phyloP scores from a whole-genome alignment of 2,888 invertebrate species.

The Punctoribates punctum region DNA sequence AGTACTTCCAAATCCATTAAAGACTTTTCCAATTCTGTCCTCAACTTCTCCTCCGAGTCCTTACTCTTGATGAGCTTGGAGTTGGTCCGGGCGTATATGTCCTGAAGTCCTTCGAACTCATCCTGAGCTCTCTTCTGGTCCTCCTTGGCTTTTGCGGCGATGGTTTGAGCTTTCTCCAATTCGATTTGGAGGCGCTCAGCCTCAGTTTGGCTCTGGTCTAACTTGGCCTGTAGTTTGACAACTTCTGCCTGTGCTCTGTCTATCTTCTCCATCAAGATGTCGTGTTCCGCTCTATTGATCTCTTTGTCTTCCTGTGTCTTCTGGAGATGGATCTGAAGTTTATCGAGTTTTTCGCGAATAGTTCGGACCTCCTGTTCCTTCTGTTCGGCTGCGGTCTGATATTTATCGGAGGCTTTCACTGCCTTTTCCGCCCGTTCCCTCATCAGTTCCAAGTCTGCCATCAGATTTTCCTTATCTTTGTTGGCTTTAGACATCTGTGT shows the following conservation, averaged over 20 bases:
- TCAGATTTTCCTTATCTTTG: conserved; percentile 76
- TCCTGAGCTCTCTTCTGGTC: conserved; percentile 82
- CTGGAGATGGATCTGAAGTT: conserved; percentile 68
- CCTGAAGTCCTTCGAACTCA: conserved; percentile 76
- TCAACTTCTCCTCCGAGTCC: conserved; percentile 85
- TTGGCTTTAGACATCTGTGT: conserved; percentile 76
- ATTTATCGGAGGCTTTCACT: conserved; percentile 50
- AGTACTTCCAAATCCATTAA: conserved; percentile 79
- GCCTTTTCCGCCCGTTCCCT: conserved; percentile 85
- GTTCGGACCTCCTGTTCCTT: conserved; percentile 78
- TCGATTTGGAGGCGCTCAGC: conserved; percentile 79
- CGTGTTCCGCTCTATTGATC: conserved; percentile 80
- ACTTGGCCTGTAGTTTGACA: conserved; percentile 79
- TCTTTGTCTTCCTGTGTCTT: conserved; percentile 84
- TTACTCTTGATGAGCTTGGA: conserved; percentile 78
- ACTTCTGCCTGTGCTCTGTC: conserved; percentile 77
- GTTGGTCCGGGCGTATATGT: conserved; percentile 81
- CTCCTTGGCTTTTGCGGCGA: conserved; percentile 74
- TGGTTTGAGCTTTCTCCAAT: conserved; percentile 74
- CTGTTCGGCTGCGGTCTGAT: conserved; percentile 78
- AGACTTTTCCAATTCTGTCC: conserved; percentile 73
- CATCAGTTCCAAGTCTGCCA: conserved; percentile 77
- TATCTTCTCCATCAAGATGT: conserved; percentile 78
- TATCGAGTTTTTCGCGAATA: conserved; percentile 83
- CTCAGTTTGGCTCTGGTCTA: conserved; percentile 81